Conservation (phyloP, 2,797 vertebrate species). For the Lepus oiostolus region DNA sequence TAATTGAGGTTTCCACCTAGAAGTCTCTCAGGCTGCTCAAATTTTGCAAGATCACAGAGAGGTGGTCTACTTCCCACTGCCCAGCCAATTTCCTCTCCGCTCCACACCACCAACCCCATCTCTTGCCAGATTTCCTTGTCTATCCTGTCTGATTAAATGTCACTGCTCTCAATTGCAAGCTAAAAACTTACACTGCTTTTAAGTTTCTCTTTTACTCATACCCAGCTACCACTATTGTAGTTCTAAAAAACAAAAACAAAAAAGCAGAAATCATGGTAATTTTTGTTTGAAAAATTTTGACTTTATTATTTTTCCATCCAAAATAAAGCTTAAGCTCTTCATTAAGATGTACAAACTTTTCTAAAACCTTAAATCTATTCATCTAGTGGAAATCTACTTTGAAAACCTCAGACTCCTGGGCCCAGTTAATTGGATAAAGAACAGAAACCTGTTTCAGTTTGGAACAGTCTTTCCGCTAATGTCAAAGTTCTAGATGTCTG, state of each 20-base stretch:
- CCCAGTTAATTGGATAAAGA: background rate
- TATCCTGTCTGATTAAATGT: background rate
- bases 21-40: background rate
- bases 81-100: background rate
- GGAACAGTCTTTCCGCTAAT: background rate
- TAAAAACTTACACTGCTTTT: background rate
- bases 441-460: background rate
- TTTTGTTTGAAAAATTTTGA: conserved; percentile 9
- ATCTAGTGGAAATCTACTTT: background rate
- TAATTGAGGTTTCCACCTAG: background rate
- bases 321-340: conserved; percentile 8
- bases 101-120: background rate
- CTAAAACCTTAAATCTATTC: background rate
- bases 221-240: background rate
- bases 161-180: background rate
- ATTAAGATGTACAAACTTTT: background rate
- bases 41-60: background rate
- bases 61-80: background rate
- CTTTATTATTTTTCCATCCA: background rate
- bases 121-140: background rate
- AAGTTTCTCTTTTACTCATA: background rate
- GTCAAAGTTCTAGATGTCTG: background rate
- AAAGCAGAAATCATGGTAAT: background rate
- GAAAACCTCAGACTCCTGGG: background rate
- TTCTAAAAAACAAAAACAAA: background rate